phyloP scores from a whole-genome alignment of 2,888 invertebrate genomes.

The Hyles lineata region DNA sequence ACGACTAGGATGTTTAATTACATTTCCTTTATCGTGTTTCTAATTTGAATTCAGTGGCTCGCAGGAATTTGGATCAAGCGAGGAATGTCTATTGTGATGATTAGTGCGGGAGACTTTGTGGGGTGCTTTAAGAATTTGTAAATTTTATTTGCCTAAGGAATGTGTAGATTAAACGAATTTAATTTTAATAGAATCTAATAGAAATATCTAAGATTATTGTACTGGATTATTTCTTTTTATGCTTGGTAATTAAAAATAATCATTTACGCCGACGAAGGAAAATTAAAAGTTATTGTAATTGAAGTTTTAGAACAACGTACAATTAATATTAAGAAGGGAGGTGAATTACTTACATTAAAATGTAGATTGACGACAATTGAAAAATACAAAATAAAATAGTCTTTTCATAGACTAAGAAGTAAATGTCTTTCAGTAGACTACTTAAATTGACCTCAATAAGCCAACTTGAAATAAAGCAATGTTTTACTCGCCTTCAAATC shows the following conservation, averaged over 20 bases:
- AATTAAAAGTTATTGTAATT: no score
- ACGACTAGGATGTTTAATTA: background rate
- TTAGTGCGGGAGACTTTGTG: conserved; percentile 8
- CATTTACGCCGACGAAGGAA: no score
- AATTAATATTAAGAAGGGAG: no score
- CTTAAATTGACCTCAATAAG: background rate
- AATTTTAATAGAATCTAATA: background rate
- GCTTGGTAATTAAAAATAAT: no score
- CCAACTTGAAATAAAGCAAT: background rate
- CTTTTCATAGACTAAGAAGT: no score
- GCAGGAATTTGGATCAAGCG: conserved; percentile 9
- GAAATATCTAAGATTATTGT: no score
- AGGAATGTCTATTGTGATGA: conserved; percentile 15
- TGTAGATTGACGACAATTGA: no score
- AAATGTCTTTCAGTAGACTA: no score
- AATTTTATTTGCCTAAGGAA: conserved; percentile 9
- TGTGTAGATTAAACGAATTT: background rate
- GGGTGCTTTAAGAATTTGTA: background rate
- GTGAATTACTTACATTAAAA: no score
- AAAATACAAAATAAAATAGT: no score
- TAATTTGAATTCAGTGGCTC: conserved; percentile 11
- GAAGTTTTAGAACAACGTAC: no score
- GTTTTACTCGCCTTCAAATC: background rate
- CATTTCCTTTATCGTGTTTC: background rate
- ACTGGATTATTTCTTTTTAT: no score